These are phyloP conservation scores for Staurois parvus DNA, from an alignment of 2,797 vertebrate species.

Conservation along the genomic window DNA sequence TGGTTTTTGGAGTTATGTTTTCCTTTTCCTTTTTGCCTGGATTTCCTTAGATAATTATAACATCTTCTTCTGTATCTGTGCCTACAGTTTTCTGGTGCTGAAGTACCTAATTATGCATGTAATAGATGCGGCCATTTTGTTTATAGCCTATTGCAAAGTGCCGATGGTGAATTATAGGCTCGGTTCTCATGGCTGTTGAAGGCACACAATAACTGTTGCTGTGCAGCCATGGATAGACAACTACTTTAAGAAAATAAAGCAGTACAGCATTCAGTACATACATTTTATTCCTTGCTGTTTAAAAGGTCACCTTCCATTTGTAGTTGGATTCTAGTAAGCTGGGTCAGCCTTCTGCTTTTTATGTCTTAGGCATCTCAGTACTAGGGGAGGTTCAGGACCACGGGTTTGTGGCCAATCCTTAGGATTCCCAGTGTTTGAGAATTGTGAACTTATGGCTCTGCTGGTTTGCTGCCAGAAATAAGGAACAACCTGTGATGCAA, in stretches of 20 bases:
- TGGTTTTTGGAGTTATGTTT: too few relatives aligned
- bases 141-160: neutral
- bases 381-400: too few relatives aligned
- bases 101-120: constrained; percentile 2
- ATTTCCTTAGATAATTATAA: neutral
- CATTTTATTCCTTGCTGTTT: neutral
- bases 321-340: too few relatives aligned
- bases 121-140: neutral
- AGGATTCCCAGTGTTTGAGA: too few relatives aligned
- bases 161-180: neutral
- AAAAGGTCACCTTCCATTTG: neutral
- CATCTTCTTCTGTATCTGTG: neutral
- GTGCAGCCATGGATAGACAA: neutral
- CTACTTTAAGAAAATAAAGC: neutral
- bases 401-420: too few relatives aligned
- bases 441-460: too few relatives aligned
- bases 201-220: neutral
- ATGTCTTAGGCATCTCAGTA: too few relatives aligned
- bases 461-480: too few relatives aligned
- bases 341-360: too few relatives aligned
- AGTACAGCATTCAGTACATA: too few relatives aligned
- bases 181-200: neutral
- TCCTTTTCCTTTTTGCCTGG: too few relatives aligned
- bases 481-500: too few relatives aligned
- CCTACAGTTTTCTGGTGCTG: neutral